These are phyloP conservation scores for Eolophus roseicapilla DNA, from an alignment of 2,113 vertebrate species.

Conservation along the genomic window DNA sequence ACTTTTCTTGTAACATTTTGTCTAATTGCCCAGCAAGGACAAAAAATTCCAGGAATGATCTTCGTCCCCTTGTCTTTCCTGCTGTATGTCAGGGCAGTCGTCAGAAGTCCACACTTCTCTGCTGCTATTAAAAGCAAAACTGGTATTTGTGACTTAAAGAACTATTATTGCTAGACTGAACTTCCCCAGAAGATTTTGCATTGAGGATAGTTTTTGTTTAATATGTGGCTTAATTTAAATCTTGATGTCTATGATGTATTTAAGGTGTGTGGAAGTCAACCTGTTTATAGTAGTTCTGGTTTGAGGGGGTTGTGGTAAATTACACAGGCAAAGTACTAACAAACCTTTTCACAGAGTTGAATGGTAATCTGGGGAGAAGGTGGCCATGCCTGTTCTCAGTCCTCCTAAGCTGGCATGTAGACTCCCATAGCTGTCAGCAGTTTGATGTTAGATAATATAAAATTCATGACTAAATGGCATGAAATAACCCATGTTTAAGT, in stretches of 20 bases:
- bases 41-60: background rate
- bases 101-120: conserved; percentile 27
- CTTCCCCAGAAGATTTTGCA: background rate
- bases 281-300: background rate
- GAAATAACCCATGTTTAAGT: background rate
- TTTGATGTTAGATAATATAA: background rate
- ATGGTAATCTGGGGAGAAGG: background rate
- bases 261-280: background rate
- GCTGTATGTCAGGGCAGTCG: conserved; percentile 1
- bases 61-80: conserved; percentile 15
- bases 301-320: background rate
- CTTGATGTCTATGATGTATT: background rate
- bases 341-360: background rate
- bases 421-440: background rate
- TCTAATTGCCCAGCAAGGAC: background rate
- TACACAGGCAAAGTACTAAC: background rate
- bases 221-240: background rate
- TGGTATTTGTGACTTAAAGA: conserved; percentile 18
- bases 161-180: conserved; percentile 1
- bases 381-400: background rate
- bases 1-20: background rate
- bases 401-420: background rate
- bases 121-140: conserved; percentile 35
- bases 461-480: background rate
- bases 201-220: background rate